Conservation (phyloP, 2,113 vertebrate species). For the Cygnus buccinator region DNA sequence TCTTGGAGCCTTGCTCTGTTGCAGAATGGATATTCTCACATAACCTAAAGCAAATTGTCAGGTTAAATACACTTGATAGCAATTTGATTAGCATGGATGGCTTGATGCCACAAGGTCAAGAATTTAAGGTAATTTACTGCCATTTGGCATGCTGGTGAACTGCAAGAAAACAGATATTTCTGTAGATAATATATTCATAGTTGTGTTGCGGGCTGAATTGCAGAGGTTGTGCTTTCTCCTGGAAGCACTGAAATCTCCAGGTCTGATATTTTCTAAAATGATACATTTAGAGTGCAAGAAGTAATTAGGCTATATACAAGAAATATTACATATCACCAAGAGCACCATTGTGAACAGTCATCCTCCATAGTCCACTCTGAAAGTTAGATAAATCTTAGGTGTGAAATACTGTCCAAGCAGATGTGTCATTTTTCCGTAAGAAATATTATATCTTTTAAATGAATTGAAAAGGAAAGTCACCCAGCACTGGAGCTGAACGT, state of each 20-base stretch:
- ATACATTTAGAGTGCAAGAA: background rate
- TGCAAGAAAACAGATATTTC: background rate
- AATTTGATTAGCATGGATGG: background rate
- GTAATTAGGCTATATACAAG: background rate
- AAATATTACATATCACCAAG: background rate
- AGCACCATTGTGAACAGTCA: background rate
- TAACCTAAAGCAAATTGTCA: background rate
- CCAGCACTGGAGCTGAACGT: background rate
- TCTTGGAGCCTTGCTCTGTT: background rate
- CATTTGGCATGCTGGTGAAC: background rate
- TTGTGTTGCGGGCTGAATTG: background rate
- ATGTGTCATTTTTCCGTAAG: background rate
- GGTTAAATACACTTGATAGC: background rate
- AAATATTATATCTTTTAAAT: background rate
- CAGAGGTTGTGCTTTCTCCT: background rate
- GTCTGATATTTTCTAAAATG: background rate
- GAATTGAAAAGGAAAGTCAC: background rate
- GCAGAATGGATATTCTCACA: background rate
- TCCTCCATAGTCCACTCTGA: background rate
- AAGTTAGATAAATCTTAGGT: background rate
- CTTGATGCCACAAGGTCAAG: background rate
- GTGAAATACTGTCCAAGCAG: background rate
- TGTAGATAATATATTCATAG: background rate
- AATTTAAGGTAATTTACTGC: background rate
- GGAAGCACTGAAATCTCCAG: background rate